Conservation (phyloP, 2,797 vertebrate genomes). For the Carduelis carduelis region DNA sequence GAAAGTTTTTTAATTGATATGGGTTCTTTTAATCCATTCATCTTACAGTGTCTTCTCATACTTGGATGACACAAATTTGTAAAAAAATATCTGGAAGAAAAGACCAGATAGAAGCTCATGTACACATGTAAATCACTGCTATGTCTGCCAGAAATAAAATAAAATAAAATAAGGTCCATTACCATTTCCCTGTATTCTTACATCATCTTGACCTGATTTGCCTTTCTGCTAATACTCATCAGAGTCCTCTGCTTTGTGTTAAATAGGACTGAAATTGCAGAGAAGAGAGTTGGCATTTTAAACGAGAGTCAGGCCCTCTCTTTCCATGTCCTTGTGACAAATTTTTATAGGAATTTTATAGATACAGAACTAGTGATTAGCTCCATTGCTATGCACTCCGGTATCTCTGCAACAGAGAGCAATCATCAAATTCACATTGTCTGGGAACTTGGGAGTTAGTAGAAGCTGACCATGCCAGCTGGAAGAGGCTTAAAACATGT, state of each 20-base stretch:
- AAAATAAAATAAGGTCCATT: background rate
- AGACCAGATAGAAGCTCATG: background rate
- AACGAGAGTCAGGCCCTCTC: background rate
- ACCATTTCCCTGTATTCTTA: background rate
- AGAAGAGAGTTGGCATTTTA: background rate
- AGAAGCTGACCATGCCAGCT: slow-evolving; percentile 49
- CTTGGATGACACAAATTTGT: background rate
- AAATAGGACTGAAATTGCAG: background rate
- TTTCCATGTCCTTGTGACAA: background rate
- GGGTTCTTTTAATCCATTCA: background rate
- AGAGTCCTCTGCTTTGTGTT: background rate
- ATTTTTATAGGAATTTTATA: background rate
- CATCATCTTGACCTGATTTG: background rate
- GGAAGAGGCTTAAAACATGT: slow-evolving; percentile 44
- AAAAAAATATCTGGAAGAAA: background rate
- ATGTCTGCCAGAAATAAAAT: background rate
- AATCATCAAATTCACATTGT: slow-evolving; percentile 43
- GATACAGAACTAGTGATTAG: slow-evolving; percentile 15
- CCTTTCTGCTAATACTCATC: background rate
- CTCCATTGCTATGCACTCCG: slow-evolving; percentile 28
- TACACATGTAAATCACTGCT: background rate
- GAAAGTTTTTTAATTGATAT: background rate
- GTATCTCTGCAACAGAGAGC: background rate
- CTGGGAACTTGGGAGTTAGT: slow-evolving; percentile 28
- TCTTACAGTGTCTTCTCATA: background rate